phyloP scores from a whole-genome alignment of 2,113 vertebrate species.

The Muntiacus muntjak region DNA sequence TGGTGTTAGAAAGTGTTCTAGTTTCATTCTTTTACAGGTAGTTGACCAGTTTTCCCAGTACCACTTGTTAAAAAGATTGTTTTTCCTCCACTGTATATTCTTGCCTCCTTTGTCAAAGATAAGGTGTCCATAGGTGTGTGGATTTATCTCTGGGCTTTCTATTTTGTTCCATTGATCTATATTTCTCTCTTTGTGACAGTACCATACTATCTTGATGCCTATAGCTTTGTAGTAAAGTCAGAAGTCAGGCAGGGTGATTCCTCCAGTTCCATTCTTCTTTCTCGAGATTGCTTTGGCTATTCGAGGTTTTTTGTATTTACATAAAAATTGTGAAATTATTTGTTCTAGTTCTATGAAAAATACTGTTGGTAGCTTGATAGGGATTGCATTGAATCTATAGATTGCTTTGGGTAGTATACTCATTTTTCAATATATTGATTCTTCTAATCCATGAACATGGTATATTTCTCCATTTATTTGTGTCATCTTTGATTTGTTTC shows the following conservation, averaged over 20 bases:
- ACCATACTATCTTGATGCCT: neutral
- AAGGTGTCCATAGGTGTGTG: neutral
- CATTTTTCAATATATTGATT: neutral
- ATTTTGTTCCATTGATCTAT: neutral
- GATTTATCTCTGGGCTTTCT: neutral
- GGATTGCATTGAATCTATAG: neutral
- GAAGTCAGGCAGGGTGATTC: neutral
- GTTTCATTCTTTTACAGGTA: neutral
- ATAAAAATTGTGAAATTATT: neutral
- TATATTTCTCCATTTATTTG: neutral
- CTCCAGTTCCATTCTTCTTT: neutral
- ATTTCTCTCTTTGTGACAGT: neutral
- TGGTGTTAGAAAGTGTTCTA: neutral
- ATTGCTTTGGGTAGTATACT: neutral
- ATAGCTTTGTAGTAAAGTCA: neutral
- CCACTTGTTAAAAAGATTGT: no score
- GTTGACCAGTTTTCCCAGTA: neutral
- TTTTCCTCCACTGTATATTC: neutral
- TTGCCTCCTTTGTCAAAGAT: neutral
- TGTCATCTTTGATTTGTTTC: neutral
- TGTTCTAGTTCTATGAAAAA: neutral
- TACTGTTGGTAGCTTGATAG: neutral
- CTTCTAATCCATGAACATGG: neutral
- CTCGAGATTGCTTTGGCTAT: neutral
- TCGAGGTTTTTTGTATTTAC: neutral